Percentiles rank a stretch among this genome's conserved stretches.
Evolutionary conservation across 2,797 vertebrate genomes (phyloP).

Genomic region (Channallabes apus): DNA sequence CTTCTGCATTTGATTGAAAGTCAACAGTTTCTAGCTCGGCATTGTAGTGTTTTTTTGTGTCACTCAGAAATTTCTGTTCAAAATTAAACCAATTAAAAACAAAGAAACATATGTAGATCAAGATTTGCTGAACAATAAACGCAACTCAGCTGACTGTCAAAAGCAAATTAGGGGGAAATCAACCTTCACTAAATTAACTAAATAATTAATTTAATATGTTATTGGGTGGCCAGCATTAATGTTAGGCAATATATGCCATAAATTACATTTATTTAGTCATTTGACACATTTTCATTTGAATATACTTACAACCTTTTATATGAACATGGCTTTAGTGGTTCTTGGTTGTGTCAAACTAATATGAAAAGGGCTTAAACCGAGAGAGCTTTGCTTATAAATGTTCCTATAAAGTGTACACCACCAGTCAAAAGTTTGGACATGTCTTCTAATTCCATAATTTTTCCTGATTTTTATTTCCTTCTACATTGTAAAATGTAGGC

Average conservation of each 20-base stretch:
- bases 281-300: background rate
- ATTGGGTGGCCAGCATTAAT: no score
- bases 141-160: background rate
- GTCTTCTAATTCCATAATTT: no score
- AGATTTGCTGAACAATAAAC: background rate
- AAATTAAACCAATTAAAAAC: background rate
- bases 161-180: background rate
- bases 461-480: no score
- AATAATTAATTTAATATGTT: background rate
- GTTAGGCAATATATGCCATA: background rate
- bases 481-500: no score
- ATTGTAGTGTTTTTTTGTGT: conserved; percentile 73
- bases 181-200: no score
- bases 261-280: background rate
- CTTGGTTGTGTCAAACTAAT: background rate
- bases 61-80: conserved; percentile 76
- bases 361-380: background rate
- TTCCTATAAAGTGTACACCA: no score
- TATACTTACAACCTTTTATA: background rate
- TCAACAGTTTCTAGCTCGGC: conserved; percentile 79
- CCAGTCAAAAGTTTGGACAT: no score
- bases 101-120: background rate
- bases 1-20: conserved; percentile 69
- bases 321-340: background rate
- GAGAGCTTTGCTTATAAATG: no score